These are phyloP conservation scores for Xestia rhomboidea DNA, from an alignment of 2,888 invertebrate genomes.

Conservation along the genomic window DNA sequence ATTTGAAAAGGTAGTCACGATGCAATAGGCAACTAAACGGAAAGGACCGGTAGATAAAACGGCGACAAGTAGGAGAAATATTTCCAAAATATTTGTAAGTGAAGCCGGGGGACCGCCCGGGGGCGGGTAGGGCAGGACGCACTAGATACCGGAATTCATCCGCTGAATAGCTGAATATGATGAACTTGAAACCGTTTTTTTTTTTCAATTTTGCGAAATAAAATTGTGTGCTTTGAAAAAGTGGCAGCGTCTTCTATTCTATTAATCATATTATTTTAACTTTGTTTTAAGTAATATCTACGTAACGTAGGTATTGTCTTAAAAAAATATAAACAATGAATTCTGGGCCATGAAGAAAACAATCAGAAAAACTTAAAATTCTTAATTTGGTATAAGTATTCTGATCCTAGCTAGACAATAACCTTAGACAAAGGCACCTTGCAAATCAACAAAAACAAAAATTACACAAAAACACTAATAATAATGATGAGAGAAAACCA, in stretches of 20 bases:
- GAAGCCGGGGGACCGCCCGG: constrained; percentile 80
- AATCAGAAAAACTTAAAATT: not conserved
- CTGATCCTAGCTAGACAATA: not conserved
- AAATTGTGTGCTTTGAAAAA: constrained; percentile 6
- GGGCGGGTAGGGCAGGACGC: constrained; percentile 72
- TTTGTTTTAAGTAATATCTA: not conserved
- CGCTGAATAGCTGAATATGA: constrained; percentile 67
- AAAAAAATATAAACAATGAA: not conserved
- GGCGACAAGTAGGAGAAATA: constrained; percentile 90
- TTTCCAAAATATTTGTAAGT: constrained; percentile 90
- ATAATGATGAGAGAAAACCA: constrained; percentile 49
- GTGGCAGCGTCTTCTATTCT: not conserved
- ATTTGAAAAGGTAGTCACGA: constrained; percentile 63
- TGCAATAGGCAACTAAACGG: constrained; percentile 87
- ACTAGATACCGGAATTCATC: constrained; percentile 71
- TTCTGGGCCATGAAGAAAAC: not conserved
- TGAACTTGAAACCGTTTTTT: constrained; percentile 72
- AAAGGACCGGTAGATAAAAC: constrained; percentile 90
- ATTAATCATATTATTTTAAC: not conserved
- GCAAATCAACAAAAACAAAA: constrained; percentile 21
- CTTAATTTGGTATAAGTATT: not conserved
- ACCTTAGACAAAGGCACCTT: not conserved
- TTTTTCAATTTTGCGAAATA: constrained; percentile 48
- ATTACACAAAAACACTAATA: constrained; percentile 15
- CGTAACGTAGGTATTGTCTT: not conserved